Evolutionary conservation across 2,888 invertebrate species (phyloP).

Genomic region (Nematopogon swammerdamellus): DNA sequence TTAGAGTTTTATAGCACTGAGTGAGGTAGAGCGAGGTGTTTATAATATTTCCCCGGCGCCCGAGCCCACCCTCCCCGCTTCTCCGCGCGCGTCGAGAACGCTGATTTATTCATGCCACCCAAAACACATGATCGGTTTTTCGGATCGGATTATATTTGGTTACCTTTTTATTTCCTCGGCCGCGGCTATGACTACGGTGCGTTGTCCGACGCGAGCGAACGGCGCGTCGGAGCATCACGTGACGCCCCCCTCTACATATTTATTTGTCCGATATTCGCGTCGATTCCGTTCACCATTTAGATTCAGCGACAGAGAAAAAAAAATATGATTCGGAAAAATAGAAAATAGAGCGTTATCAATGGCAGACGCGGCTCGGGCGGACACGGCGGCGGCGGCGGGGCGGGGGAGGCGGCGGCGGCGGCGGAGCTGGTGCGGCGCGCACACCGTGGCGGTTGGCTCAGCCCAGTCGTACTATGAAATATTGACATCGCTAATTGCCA

Average conservation of each 20-base stretch:
- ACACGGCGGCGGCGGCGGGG: no score
- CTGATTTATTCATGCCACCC: slow-evolving; percentile 54
- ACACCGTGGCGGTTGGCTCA: neutral
- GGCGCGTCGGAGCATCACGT: neutral
- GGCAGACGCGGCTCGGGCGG: no score
- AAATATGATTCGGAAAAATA: neutral
- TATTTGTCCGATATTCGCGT: no score
- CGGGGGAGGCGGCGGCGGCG: no score
- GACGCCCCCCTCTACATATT: no score
- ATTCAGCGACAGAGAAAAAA: neutral
- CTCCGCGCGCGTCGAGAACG: slow-evolving; percentile 22
- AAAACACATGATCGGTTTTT: slow-evolving; percentile 47
- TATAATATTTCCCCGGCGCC: slow-evolving; percentile 16
- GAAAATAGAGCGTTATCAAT: neutral
- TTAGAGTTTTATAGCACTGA: slow-evolving; percentile 32
- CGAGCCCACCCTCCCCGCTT: slow-evolving; percentile 36
- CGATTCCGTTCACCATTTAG: no score
- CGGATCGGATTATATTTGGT: slow-evolving; percentile 24
- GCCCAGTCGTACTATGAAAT: neutral
- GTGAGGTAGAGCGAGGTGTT: slow-evolving; percentile 19
- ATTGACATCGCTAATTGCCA: neutral
- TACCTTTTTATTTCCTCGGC: slow-evolving; percentile 24
- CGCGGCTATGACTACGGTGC: neutral
- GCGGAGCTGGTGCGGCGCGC: neutral
- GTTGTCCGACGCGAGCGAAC: neutral